A percentile compares a stretch with the other conserved stretches of the same genome.
Evolutionary conservation across 1,140 invertebrate species (phyloP).

Genomic region (Temnothorax curvispinosus): DNA sequence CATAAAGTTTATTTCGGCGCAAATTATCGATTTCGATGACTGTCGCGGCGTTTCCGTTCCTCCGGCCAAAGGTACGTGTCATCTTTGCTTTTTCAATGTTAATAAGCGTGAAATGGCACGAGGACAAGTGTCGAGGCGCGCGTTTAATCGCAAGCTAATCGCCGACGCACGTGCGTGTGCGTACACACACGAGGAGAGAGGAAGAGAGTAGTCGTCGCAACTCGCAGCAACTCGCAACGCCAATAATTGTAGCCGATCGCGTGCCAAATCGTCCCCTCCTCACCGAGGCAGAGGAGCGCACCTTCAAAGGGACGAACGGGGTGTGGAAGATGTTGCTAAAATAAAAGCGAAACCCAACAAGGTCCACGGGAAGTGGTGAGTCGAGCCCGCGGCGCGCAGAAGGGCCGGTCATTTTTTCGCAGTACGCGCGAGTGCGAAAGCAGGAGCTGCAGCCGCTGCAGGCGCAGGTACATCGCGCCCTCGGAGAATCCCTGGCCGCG

Average conservation of each 20-base stretch:
- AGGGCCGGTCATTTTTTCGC: constrained; percentile 73
- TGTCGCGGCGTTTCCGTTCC: neutral
- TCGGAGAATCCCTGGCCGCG: neutral
- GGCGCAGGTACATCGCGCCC: constrained; percentile 67
- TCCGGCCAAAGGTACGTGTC: neutral
- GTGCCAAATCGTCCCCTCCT: constrained; percentile 75
- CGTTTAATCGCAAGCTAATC: constrained; percentile 40
- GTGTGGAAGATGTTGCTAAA: constrained; percentile 80
- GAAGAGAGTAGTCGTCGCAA: neutral
- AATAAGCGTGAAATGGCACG: constrained; percentile 38
- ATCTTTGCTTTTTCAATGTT: constrained; percentile 28
- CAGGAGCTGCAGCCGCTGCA: constrained; percentile 30
- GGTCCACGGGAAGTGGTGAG: constrained; percentile 68
- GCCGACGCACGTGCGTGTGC: constrained; percentile 6
- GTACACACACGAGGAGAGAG: neutral
- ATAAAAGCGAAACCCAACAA: constrained; percentile 82
- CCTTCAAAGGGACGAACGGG: constrained; percentile 67
- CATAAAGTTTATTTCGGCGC: constrained; percentile 6
- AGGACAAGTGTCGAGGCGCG: constrained; percentile 53
- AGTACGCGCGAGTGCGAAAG: constrained; percentile 74
- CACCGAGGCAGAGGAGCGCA: constrained; percentile 34
- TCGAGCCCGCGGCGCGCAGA: constrained; percentile 61
- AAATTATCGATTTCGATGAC: neutral
- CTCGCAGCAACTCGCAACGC: constrained; percentile 23
- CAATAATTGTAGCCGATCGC: constrained; percentile 69